Evolutionary conservation across 2,797 vertebrate species (phyloP).

Genomic region (Gallirallus australis): DNA sequence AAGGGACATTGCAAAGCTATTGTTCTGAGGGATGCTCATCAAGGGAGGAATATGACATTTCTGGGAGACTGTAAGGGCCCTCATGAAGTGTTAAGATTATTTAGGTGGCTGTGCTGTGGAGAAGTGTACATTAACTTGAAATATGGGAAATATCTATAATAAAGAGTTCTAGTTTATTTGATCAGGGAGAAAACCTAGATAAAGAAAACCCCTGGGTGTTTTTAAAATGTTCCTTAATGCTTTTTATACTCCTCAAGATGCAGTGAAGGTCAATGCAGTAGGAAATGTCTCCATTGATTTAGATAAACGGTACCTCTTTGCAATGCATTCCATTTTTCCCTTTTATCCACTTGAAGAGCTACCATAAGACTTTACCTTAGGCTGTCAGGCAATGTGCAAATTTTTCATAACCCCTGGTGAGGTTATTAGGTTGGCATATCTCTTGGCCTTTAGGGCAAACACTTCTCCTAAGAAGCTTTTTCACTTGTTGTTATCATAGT

Average conservation of each 20-base stretch:
- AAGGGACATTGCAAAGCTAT: conserved; percentile 53
- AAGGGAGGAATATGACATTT: conserved; percentile 48
- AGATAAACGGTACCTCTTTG: conserved; percentile 69
- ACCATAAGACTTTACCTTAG: conserved; percentile 63
- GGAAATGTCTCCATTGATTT: conserved; percentile 72
- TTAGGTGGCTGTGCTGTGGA: conserved; percentile 38
- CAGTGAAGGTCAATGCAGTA: conserved; percentile 71
- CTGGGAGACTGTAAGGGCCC: conserved; percentile 44
- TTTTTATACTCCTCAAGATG: conserved; percentile 58
- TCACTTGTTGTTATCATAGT: neutral
- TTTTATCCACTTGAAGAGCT: conserved; percentile 70
- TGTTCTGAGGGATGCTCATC: conserved; percentile 59
- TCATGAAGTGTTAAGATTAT: conserved; percentile 45
- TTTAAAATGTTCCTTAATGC: conserved; percentile 55
- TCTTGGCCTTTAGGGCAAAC: conserved; percentile 53
- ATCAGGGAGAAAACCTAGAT: conserved; percentile 44
- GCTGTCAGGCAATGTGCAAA: conserved; percentile 58
- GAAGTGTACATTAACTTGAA: conserved; percentile 51
- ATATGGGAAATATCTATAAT: conserved; percentile 55
- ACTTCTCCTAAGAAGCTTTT: conserved; percentile 19
- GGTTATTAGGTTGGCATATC: conserved; percentile 62
- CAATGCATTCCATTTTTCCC: conserved; percentile 61
- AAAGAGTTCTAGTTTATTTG: conserved; percentile 62
- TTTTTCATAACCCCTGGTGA: conserved; percentile 68
- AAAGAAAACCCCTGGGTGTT: conserved; percentile 52